Evolutionary conservation across 2,888 invertebrate species (phyloP).

Genomic region (Hetaerina titia): DNA sequence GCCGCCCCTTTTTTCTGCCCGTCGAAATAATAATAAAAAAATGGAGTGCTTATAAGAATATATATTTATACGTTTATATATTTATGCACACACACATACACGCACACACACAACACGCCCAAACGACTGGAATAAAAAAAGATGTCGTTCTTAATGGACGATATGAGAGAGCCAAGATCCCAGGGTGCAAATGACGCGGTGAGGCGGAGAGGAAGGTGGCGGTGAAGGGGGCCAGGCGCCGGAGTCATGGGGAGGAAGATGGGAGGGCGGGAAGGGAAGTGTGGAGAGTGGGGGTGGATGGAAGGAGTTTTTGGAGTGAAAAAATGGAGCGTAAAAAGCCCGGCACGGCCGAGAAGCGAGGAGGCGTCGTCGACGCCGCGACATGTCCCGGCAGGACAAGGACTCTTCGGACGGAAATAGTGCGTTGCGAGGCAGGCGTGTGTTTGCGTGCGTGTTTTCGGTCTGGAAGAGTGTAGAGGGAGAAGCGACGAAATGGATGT

Average conservation of each 20-base stretch:
- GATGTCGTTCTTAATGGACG: conserved; percentile 50
- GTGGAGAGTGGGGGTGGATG: too few relatives aligned
- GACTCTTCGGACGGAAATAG: conserved; percentile 40
- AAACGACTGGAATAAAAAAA: conserved; percentile 30
- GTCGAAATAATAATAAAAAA: conserved; percentile 16
- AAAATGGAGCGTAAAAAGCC: conserved; percentile 59
- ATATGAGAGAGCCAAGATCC: conserved; percentile 46
- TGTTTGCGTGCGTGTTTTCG: not conserved
- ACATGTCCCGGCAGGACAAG: conserved; percentile 47
- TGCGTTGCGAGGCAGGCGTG: conserved; percentile 13
- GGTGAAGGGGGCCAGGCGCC: not conserved
- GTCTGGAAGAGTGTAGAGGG: not conserved
- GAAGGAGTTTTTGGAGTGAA: not conserved
- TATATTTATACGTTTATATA: not conserved
- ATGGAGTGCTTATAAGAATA: not conserved
- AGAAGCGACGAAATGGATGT: too few relatives aligned
- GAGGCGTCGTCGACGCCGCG: conserved; percentile 10
- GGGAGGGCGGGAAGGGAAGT: too few relatives aligned
- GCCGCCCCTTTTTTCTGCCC: not conserved
- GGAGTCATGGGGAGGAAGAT: not conserved
- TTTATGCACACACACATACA: not conserved
- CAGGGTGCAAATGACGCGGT: conserved; percentile 54
- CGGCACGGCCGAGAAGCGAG: not conserved
- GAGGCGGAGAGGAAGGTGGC: not conserved
- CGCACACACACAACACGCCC: not conserved